phyloP scores from a whole-genome alignment of 2,797 vertebrate genomes.

The Acanthurus leucopareius region DNA sequence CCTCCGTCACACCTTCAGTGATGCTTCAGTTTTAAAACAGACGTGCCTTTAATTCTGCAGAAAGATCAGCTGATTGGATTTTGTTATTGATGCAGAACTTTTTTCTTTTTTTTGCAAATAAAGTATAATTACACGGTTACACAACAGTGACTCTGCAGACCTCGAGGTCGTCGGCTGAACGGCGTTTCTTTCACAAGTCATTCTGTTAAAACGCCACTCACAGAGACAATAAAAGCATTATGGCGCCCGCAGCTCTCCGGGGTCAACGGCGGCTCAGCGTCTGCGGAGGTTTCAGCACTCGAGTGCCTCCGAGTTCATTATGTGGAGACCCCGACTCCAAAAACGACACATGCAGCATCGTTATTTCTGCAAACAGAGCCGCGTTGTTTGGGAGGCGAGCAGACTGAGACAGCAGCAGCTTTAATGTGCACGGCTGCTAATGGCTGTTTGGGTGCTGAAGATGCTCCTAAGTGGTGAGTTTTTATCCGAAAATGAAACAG shows the following conservation, averaged over 20 bases:
- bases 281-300: not conserved
- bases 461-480: not conserved
- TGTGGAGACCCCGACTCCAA: not conserved
- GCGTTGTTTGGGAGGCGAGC: not conserved
- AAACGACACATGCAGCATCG: not conserved
- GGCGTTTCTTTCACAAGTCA: not conserved
- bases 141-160: not conserved
- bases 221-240: not conserved
- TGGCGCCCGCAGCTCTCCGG: not conserved
- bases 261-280: not conserved
- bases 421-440: not conserved
- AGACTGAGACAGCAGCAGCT: not conserved
- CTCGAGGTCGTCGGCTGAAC: not conserved
- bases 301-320: slow-evolving; percentile 13
- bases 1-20: not conserved
- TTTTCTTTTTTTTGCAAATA: not conserved
- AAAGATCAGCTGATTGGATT: slow-evolving; percentile 7
- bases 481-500: not conserved
- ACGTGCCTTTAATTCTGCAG: not conserved
- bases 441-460: not conserved
- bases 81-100: not conserved
- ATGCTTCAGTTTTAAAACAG: not conserved
- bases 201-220: not conserved
- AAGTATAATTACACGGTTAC: not conserved
- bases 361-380: slow-evolving; percentile 11